Percentiles rank a stretch among this genome's conserved stretches.
Conservation (phyloP, 2,113 vertebrate genomes). For the Malaclemys terrapin region DNA sequence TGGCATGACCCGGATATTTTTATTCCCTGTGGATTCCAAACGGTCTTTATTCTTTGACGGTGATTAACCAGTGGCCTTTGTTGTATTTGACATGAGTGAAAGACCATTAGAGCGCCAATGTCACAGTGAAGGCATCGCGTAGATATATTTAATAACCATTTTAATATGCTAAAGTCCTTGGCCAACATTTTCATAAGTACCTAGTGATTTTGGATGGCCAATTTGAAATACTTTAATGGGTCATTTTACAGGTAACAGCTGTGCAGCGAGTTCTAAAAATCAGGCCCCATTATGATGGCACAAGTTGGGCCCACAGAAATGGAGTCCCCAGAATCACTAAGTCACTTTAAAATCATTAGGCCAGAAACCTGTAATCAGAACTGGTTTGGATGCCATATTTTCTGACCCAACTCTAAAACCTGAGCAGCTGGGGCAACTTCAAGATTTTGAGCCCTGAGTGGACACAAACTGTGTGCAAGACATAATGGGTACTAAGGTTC, state of each 20-base stretch:
- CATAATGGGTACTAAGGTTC: background rate
- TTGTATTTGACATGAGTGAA: background rate
- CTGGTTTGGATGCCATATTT: background rate
- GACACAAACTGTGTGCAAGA: background rate
- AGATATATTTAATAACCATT: background rate
- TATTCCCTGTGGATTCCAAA: background rate
- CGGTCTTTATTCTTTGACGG: background rate
- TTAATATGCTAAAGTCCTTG: background rate
- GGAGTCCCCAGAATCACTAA: background rate
- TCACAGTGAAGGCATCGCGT: background rate
- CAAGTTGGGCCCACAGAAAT: background rate
- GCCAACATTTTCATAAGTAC: background rate
- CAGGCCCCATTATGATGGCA: background rate
- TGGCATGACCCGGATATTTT: background rate
- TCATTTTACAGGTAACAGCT: background rate
- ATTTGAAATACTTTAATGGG: background rate
- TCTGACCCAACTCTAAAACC: background rate
- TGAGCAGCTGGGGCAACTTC: background rate
- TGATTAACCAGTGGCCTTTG: background rate
- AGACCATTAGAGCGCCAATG: background rate
- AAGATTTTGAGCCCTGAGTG: background rate
- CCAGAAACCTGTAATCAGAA: background rate
- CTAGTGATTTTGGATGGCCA: background rate
- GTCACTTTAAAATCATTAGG: background rate
- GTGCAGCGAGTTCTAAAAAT: background rate